Evolutionary conservation across 1,140 invertebrate genomes (phyloP), one percentile per base, ranked within the genome.

Genomic region (Hypothenemus hampei): DNA sequence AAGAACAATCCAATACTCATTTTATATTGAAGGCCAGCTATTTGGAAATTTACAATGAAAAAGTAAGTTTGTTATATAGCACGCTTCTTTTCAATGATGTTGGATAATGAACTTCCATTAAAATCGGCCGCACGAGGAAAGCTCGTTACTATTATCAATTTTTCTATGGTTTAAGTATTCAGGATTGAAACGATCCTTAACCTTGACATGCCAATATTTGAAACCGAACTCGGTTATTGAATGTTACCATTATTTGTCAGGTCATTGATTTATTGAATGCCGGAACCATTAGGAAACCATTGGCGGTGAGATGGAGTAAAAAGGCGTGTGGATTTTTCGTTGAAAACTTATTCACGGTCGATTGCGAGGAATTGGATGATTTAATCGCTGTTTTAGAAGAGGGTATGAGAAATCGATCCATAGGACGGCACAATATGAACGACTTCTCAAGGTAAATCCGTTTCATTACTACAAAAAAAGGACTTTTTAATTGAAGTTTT

Each of bases 21-120:
- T 93, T 94, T 73, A 79, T 96, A 23, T 76, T 98, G 23, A 93
- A 93, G 71, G 87, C 94, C 48, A 94, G 92, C 59, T 93, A 95
- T 75, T 75, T 98, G 57, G 93, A 96, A 78, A 94, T 96, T 50
- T 96, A 96, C 72, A 96, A 96, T 69, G 93, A 96, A 78, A 92
- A 95, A 78, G 91, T 95, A 64, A 74, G 1, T 85, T 83, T 83
- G 83, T 29, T 29, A 6, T 6, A 29, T 11, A 29, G 11, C 35
- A 37, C 7, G 18, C 15, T 31, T 13, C 8, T 8, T 1, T 8
- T 31, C 3, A 31, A 31, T 31, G n/a, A n/a, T n/a, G 1, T n/a
- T n/a, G n/a, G n/a, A 31, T 31, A 11, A 31, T 31, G 10, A 13
- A 13, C 26, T 31, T 31, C 26, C 8, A 31, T 31, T 3, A 13